Evolutionary conservation across 2,888 invertebrate species (phyloP), one percentile per base, ranked within the genome.

Genomic region (Autographa pulchrina): DNA sequence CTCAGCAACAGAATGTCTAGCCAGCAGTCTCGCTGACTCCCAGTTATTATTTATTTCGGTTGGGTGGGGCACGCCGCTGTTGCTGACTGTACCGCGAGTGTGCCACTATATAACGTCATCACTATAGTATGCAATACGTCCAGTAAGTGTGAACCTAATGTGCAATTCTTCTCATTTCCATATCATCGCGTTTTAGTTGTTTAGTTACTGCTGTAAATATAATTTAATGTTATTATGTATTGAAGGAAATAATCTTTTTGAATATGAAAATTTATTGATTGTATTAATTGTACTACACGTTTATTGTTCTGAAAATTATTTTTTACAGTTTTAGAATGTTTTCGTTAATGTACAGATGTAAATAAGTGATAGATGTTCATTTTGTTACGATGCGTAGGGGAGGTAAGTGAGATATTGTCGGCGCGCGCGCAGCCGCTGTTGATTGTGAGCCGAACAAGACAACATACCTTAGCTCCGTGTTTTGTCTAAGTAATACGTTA

Each of bases 301-400:
- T 94, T 93, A 94, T 94, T 94, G 93, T 95, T 94, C 92, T 92
- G 84, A 93, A 89, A 86, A 91, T 93, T 91, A 90, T 93, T 93
- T 90, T 93, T 92, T 91, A 91, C 91, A 90, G 87, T 91, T 91
- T 92, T 93, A 91, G 92, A 89, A 89, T 88, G 90, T 91, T 84
- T 95, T 94, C 93, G 94, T 95, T 95, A 89, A 93, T 95, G 95
- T 95, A 96, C 95, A 95, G 93, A 79, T 93, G 92, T 96, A 96
- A 93, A 95, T 95, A 95, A 86, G 89, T 87, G 87, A 89, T 93
- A 92, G 92, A 89, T 92, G 93, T 95, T 92, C 90, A 89, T 91
- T 91, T 91, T 90, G 90, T 91, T 92, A 88, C 85, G 73, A 84
- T 84, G 84, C 91, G 81, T 76, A 72, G 91, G 89, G 74, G 25